A percentile compares a stretch with the other conserved stretches of the same genome.
Evolutionary conservation across 2,113 vertebrate species (phyloP).

Genomic region (Glaucidium brasilianum): DNA sequence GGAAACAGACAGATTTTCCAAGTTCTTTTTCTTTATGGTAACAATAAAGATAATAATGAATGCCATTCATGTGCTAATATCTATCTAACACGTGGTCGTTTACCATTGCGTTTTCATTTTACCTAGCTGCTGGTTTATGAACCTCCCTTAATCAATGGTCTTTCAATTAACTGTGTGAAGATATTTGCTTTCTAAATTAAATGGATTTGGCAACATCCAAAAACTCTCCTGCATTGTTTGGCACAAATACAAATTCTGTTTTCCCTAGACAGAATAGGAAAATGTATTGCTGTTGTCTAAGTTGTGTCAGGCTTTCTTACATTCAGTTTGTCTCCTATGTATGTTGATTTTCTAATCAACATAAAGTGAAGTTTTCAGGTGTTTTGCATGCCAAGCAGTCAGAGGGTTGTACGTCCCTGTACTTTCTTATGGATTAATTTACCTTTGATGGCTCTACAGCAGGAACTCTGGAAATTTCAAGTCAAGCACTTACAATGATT

Average conservation of each 20-base stretch:
- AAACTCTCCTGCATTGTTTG: slow-evolving; percentile 29
- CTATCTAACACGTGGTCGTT: slow-evolving; percentile 31
- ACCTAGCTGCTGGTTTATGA: slow-evolving; percentile 53
- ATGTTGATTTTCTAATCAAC: not conserved
- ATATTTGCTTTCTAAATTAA: slow-evolving; percentile 34
- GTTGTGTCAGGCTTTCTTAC: not conserved
- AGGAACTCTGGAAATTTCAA: not conserved
- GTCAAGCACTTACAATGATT: not conserved
- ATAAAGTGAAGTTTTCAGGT: not conserved
- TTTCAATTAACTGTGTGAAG: slow-evolving; percentile 48
- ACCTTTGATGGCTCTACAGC: not conserved
- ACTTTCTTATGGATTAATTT: not conserved
- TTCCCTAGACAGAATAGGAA: not conserved
- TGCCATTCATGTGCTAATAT: slow-evolving; percentile 31
- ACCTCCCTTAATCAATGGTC: slow-evolving; percentile 44
- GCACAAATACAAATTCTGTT: not conserved
- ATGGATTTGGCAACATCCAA: not conserved
- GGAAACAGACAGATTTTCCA: not conserved
- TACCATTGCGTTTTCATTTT: slow-evolving; percentile 49
- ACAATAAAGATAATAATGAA: slow-evolving; percentile 39
- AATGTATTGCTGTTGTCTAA: not conserved
- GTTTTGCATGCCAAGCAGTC: not conserved
- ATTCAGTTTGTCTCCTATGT: not conserved
- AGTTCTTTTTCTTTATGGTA: not conserved
- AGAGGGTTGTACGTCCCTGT: not conserved